phyloP scores from a whole-genome alignment of 2,888 invertebrate species.

The Scaptomyza tumidula region DNA sequence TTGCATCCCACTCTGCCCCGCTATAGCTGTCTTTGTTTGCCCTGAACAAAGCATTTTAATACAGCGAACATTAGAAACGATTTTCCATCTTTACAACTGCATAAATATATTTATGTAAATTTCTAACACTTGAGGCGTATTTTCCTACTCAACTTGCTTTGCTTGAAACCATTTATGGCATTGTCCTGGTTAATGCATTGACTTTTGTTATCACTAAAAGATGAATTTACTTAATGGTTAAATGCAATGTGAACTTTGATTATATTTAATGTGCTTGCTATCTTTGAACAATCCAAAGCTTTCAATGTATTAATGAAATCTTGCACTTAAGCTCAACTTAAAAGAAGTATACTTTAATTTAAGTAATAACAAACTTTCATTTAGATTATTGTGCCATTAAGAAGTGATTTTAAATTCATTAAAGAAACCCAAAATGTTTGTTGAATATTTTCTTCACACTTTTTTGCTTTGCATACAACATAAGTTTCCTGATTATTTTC shows the following conservation, averaged over 20 bases:
- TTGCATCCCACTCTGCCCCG: slow-evolving; percentile 12
- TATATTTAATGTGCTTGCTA: not conserved
- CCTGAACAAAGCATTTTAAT: slow-evolving; percentile 56
- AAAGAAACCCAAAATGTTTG: no score
- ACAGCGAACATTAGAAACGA: slow-evolving; percentile 52
- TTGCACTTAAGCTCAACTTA: no score
- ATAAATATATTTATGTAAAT: slow-evolving; percentile 62
- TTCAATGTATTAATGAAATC: no score
- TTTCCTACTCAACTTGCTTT: slow-evolving; percentile 37
- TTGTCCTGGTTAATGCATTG: slow-evolving; percentile 64
- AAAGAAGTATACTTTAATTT: no score
- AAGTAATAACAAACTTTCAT: no score
- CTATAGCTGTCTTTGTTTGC: not conserved
- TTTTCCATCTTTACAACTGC: slow-evolving; percentile 36
- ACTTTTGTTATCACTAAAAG: slow-evolving; percentile 46
- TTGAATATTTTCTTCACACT: no score
- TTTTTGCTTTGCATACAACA: no score
- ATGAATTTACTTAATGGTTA: not conserved
- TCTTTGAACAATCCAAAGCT: not conserved
- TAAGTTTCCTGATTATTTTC: no score
- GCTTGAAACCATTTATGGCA: slow-evolving; percentile 38
- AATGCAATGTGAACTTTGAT: not conserved
- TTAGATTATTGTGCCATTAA: no score
- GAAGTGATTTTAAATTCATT: no score
- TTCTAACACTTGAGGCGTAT: slow-evolving; percentile 40